Evolutionary conservation across 1,140 invertebrate genomes (phyloP).

Genomic region (Drosophila elegans): DNA sequence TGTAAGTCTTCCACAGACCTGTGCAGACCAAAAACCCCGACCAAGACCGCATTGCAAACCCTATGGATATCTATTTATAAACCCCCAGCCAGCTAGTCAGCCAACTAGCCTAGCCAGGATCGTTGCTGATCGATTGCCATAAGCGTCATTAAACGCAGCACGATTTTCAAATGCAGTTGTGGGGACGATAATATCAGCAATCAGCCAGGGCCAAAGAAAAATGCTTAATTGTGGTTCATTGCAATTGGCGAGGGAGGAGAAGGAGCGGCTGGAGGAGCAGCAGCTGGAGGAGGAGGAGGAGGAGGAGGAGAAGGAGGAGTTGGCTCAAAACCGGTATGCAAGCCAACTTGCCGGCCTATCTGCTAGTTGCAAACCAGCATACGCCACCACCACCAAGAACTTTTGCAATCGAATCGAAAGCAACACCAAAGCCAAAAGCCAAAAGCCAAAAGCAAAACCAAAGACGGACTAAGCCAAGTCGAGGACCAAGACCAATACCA

Average conservation of each 20-base stretch:
- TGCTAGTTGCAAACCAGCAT: neutral
- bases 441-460: neutral
- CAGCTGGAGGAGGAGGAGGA: too few species aligned
- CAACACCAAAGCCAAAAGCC: too few species aligned
- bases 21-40: neutral
- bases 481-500: constrained; percentile 5
- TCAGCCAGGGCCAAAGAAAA: constrained; percentile 48
- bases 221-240: constrained; percentile 53
- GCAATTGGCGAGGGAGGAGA: neutral
- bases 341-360: constrained; percentile 2
- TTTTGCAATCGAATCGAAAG: constrained; percentile 1
- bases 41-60: neutral
- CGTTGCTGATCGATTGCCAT: constrained; percentile 57
- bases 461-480: constrained; percentile 2
- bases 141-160: constrained; percentile 53
- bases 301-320: constrained; percentile 5
- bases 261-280: neutral
- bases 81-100: constrained; percentile 13
- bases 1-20: constrained; percentile 42
- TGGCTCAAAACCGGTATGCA: constrained; percentile 22
- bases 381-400: constrained; percentile 4
- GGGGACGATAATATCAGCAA: constrained; percentile 49
- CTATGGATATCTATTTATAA: constrained; percentile 37
- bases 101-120: constrained; percentile 26
- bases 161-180: constrained; percentile 58